Conservation (phyloP, 2,113 vertebrate genomes). For the Coreoperca whiteheadi region DNA sequence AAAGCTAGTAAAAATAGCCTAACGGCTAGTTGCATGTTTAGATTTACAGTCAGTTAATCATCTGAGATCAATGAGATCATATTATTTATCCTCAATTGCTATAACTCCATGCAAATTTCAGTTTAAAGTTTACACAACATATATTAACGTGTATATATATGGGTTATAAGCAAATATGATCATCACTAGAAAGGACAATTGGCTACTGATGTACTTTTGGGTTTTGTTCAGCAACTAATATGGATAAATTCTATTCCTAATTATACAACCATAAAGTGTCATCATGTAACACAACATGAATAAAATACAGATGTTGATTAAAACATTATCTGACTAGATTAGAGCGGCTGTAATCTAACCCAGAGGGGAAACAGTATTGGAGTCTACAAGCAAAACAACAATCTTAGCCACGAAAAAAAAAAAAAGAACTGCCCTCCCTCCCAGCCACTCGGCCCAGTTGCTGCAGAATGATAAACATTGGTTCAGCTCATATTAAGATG, state of each 20-base stretch:
- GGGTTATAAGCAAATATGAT: background rate
- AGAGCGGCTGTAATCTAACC: constrained; percentile 60
- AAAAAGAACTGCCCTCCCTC: constrained; percentile 34
- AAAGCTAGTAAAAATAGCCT: no score
- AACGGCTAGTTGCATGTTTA: background rate
- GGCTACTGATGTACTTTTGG: constrained; percentile 1
- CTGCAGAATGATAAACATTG: constrained; percentile 62
- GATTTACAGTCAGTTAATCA: background rate
- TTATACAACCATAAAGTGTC: constrained; percentile 45
- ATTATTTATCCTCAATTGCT: background rate
- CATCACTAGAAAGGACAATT: constrained; percentile 14
- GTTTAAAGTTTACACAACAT: background rate
- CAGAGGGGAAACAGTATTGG: constrained; percentile 39
- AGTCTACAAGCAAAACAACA: constrained; percentile 58
- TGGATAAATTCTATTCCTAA: constrained; percentile 50
- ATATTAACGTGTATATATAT: background rate
- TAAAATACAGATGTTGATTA: constrained; percentile 69
- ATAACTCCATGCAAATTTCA: background rate
- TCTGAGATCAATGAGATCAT: constrained; percentile 10
- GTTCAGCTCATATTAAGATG: constrained; percentile 67
- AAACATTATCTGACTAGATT: constrained; percentile 73
- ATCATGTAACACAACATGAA: constrained; percentile 53
- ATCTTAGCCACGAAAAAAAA: constrained; percentile 16
- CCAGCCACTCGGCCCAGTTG: constrained; percentile 49
- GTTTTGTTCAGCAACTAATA: constrained; percentile 22